Conservation (phyloP, 2,113 vertebrate species). For the Camelus bactrianus region DNA sequence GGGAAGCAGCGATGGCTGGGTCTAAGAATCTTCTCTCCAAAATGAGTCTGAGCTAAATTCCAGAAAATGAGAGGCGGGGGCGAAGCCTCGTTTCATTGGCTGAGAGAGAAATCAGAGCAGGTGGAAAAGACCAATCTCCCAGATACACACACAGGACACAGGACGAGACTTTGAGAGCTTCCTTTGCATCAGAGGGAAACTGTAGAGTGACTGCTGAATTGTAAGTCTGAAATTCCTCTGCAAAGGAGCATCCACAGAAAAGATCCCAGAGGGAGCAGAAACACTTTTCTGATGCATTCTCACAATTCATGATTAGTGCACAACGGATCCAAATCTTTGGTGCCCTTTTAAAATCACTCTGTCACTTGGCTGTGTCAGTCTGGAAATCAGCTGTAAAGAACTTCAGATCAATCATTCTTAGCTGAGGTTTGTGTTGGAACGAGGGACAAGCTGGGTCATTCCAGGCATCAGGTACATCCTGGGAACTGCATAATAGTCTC, state of each 20-base stretch:
- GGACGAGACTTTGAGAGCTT: background rate
- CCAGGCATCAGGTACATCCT: background rate
- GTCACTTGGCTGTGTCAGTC: background rate
- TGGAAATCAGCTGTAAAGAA: background rate
- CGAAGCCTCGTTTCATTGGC: background rate
- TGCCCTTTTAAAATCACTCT: background rate
- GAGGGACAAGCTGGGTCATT: background rate
- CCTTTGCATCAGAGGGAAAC: background rate
- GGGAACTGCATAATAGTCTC: background rate
- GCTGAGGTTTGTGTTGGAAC: background rate
- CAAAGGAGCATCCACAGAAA: background rate
- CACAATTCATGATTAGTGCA: accelerated
- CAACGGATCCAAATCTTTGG: accelerated
- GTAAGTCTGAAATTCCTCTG: background rate
- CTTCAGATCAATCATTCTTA: background rate
- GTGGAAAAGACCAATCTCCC: background rate
- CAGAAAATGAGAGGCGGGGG: background rate
- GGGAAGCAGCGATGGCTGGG: background rate
- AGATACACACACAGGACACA: background rate
- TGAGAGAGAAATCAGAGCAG: background rate
- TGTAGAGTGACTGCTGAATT: accelerated
- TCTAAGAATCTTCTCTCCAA: background rate
- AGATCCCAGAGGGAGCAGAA: background rate
- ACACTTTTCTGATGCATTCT: background rate
- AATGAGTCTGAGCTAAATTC: background rate